Conservation (phyloP, 1,140 invertebrate species). For the Rhagoletis pomonella region DNA sequence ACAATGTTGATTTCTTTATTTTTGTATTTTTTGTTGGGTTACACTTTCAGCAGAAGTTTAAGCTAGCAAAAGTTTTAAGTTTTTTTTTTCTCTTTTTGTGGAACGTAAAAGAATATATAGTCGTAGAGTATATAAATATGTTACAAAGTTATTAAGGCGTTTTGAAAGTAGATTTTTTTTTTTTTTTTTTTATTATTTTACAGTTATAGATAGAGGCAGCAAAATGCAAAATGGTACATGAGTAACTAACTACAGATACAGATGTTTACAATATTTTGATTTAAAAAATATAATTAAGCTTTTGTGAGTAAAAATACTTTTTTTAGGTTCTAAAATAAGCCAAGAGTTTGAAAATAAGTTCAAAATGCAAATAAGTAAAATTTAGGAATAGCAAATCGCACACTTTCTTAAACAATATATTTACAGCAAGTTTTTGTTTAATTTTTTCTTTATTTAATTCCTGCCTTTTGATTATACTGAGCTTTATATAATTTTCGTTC, state of each 20-base stretch:
- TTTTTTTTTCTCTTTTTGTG: background rate
- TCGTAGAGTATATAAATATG: slow-evolving; percentile 5
- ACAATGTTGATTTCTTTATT: background rate
- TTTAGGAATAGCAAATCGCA: background rate
- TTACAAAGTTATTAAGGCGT: slow-evolving; percentile 21
- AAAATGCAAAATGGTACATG: slow-evolving; percentile 35
- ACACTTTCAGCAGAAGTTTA: slow-evolving; percentile 14
- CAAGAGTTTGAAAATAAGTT: too few species aligned
- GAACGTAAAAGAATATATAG: background rate
- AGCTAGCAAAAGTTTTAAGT: slow-evolving; percentile 6
- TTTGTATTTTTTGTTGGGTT: background rate
- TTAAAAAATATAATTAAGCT: too few species aligned
- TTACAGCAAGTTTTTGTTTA: background rate
- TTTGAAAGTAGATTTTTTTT: background rate
- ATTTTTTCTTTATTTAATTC: background rate
- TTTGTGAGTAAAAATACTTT: background rate
- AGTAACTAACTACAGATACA: background rate
- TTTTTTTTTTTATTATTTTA: background rate
- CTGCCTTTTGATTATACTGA: background rate
- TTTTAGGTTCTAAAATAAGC: background rate
- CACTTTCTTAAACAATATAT: background rate
- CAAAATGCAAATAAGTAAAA: background rate
- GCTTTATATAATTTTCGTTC: background rate
- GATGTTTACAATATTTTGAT: too few species aligned
- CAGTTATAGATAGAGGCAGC: background rate